Percentiles rank a stretch among this genome's conserved stretches.
phyloP scores from a whole-genome alignment of 1,140 invertebrate genomes.

The Zaprionus taronus region DNA sequence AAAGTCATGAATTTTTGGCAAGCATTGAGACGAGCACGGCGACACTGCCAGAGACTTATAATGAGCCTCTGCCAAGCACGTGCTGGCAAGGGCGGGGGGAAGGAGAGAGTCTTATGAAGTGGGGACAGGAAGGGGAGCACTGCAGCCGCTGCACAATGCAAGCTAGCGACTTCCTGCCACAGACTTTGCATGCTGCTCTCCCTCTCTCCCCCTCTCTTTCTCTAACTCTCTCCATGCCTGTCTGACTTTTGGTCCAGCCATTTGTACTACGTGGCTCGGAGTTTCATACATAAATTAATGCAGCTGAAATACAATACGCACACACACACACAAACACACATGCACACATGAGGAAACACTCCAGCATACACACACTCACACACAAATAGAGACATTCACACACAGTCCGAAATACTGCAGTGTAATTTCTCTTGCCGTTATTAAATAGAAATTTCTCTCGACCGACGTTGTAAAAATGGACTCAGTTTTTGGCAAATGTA shows the following conservation, averaged over 20 bases:
- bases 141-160: constrained; percentile 24
- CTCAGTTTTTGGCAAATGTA: constrained; percentile 64
- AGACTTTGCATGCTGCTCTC: constrained; percentile 65
- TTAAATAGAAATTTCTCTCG: constrained; percentile 75
- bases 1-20: constrained; percentile 39
- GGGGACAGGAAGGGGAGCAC: neutral
- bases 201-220: neutral
- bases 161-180: constrained; percentile 55
- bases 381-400: constrained; percentile 28
- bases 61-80: constrained; percentile 35
- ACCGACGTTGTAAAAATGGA: constrained; percentile 18
- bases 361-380: neutral
- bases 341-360: neutral
- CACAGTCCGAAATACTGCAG: constrained; percentile 64
- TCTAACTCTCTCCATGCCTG: constrained; percentile 52
- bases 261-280: constrained; percentile 71
- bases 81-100: neutral
- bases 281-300: constrained; percentile 79
- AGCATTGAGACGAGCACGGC: constrained; percentile 27
- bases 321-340: constrained; percentile 39
- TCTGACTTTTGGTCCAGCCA: constrained; percentile 63
- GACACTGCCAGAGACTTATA: constrained; percentile 27
- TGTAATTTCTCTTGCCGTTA: constrained; percentile 79
- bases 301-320: constrained; percentile 68
- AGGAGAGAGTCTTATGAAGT: neutral